phyloP scores from a whole-genome alignment of 2,113 vertebrate species.

The Antechinus flavipes region DNA sequence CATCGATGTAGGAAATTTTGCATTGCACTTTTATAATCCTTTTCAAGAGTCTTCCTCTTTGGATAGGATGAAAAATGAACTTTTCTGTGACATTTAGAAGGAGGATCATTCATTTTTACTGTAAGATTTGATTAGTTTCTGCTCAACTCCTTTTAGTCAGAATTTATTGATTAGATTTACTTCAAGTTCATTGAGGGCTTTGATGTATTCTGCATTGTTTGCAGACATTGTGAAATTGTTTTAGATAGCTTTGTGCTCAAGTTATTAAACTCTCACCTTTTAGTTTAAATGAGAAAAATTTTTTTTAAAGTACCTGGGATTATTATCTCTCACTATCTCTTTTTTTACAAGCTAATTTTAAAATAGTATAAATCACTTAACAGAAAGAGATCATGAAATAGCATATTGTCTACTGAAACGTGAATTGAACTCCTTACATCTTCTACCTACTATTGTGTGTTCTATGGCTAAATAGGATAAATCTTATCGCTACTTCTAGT shows the following conservation, averaged over 20 bases:
- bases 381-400: not conserved
- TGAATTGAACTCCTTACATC: too few relatives aligned
- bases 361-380: not conserved
- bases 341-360: not conserved
- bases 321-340: not conserved
- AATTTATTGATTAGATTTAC: conserved; percentile 35
- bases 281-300: not conserved
- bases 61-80: not conserved
- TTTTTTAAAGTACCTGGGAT: not conserved
- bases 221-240: not conserved
- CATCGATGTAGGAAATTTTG: not conserved
- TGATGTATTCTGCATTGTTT: conserved; percentile 19
- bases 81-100: not conserved
- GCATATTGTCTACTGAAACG: too few relatives aligned
- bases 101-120: not conserved
- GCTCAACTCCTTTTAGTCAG: conserved; percentile 15
- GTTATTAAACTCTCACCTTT: not conserved
- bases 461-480: too few relatives aligned
- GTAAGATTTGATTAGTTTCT: not conserved
- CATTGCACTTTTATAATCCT: conserved; percentile 21
- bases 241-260: conserved; percentile 19
- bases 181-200: not conserved
- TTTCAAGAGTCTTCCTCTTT: conserved; percentile 17
- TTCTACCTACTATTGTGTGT: too few relatives aligned
- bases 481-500: too few relatives aligned